Conservation (phyloP, 2,797 vertebrate species). For the Pagetopsis macropterus region DNA sequence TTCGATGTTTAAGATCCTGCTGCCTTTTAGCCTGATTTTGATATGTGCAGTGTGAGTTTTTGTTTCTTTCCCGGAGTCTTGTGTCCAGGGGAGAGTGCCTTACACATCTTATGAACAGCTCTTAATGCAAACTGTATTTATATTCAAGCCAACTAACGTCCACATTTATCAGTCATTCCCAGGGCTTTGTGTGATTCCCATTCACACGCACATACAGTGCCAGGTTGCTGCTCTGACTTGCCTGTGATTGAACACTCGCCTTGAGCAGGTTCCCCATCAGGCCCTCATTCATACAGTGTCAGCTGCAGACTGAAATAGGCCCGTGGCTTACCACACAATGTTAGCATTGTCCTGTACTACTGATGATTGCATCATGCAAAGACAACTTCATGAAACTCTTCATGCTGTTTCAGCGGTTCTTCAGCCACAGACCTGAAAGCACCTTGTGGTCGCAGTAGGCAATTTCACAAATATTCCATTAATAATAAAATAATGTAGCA, state of each 20-base stretch:
- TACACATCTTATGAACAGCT: conserved; percentile 41
- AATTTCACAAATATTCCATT: conserved; percentile 9
- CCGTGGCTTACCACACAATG: conserved; percentile 40
- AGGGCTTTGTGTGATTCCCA: conserved; percentile 22
- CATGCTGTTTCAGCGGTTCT: conserved; percentile 7
- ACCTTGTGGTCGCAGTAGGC: neutral
- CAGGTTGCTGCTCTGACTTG: conserved; percentile 48
- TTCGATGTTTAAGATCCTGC: conserved; percentile 48
- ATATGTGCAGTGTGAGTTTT: conserved; percentile 27
- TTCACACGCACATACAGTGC: conserved; percentile 15
- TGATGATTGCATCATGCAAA: conserved; percentile 46
- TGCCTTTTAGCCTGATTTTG: conserved; percentile 48
- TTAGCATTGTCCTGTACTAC: conserved; percentile 61
- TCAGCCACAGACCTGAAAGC: conserved; percentile 6
- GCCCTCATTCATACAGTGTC: conserved; percentile 48
- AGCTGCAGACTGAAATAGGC: conserved; percentile 38
- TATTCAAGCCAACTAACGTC: conserved; percentile 33
- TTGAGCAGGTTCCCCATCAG: conserved; percentile 36
- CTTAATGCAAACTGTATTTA: conserved; percentile 33
- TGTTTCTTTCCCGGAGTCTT: conserved; percentile 42
- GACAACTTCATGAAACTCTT: conserved; percentile 26
- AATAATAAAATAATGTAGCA: neutral
- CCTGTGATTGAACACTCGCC: conserved; percentile 48
- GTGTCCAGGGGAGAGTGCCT: conserved; percentile 69
- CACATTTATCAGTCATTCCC: conserved; percentile 41